These are phyloP conservation scores for Sylvietta virens DNA, from an alignment of 2,113 vertebrate species.

Conservation along the genomic window DNA sequence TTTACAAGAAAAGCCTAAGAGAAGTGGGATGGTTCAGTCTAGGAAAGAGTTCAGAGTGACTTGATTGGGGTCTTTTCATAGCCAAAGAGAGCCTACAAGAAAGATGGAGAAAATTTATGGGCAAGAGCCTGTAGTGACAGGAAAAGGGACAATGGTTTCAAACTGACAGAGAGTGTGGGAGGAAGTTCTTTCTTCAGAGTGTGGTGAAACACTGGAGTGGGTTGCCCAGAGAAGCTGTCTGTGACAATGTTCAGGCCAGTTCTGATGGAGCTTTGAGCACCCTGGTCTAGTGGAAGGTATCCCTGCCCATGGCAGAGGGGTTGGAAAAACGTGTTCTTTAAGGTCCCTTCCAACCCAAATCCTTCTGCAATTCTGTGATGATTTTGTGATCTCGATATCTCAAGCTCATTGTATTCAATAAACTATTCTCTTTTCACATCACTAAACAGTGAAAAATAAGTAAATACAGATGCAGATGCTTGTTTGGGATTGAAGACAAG, in stretches of 20 bases:
- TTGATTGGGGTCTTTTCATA: fast-evolving
- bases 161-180: not conserved
- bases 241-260: not conserved
- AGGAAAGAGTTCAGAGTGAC: too few species aligned
- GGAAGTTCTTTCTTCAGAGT: not conserved
- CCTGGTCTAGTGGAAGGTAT: not conserved
- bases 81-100: not conserved
- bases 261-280: not conserved
- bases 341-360: not conserved
- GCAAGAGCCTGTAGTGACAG: not conserved
- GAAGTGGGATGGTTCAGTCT: not conserved
- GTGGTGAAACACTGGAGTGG: not conserved
- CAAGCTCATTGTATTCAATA: not conserved
- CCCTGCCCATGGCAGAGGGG: not conserved
- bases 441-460: not conserved
- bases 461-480: not conserved
- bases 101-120: not conserved
- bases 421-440: not conserved
- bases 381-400: not conserved
- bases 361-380: not conserved
- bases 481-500: not conserved
- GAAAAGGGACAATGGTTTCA: not conserved
- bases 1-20: not conserved
- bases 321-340: not conserved
- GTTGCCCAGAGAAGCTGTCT: not conserved